Evolutionary conservation across 2,113 vertebrate species (phyloP).

Genomic region (Pleuronectes platessa): DNA sequence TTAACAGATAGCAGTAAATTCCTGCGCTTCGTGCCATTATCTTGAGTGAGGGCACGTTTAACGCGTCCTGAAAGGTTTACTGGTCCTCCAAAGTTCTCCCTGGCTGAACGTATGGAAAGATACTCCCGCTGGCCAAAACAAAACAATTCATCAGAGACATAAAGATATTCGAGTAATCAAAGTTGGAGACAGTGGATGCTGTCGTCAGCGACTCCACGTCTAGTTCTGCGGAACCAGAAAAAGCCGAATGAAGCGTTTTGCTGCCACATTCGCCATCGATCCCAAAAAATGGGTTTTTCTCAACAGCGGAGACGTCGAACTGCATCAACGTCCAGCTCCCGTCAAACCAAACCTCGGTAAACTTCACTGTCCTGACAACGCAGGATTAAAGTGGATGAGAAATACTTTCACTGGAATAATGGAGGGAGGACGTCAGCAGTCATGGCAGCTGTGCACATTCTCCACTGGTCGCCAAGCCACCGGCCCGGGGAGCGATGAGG

Average conservation of each 20-base stretch:
- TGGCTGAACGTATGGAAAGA: conserved; percentile 62
- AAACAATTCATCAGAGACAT: conserved; percentile 65
- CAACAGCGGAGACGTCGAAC: background rate
- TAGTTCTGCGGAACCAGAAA: conserved; percentile 19
- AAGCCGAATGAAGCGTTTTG: conserved; percentile 12
- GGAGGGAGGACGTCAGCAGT: background rate
- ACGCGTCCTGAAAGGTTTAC: conserved; percentile 65
- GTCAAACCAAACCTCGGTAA: conserved; percentile 13
- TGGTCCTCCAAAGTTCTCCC: conserved; percentile 51
- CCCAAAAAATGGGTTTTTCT: conserved; percentile 41
- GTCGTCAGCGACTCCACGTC: conserved; percentile 36
- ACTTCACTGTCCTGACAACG: background rate
- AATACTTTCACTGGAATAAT: background rate
- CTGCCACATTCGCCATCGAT: conserved; percentile 12
- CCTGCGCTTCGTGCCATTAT: conserved; percentile 52
- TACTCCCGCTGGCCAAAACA: conserved; percentile 67
- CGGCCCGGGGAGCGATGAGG: background rate
- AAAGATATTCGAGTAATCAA: conserved; percentile 56
- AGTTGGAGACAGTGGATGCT: conserved; percentile 35
- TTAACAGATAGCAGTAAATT: conserved; percentile 71
- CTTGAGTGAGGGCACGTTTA: conserved; percentile 62
- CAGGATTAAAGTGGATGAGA: conserved; percentile 1
- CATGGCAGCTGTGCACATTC: background rate
- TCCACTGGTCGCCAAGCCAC: background rate
- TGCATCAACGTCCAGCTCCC: conserved; percentile 26